Percentiles rank a stretch among this genome's conserved stretches.
These are phyloP conservation scores for Oxyura jamaicensis DNA, from an alignment of 2,113 vertebrate species.

Conservation along the genomic window DNA sequence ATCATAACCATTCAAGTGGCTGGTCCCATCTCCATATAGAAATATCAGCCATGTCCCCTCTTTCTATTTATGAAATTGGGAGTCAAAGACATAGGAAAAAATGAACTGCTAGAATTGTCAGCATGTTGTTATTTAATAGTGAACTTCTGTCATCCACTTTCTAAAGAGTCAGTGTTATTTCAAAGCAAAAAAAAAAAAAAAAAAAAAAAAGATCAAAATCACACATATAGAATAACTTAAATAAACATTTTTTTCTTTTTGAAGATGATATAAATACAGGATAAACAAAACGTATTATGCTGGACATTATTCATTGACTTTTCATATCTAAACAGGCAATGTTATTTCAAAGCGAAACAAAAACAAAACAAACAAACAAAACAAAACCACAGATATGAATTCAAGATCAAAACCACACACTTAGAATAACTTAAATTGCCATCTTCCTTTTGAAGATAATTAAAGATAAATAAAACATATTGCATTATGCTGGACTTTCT, in stretches of 20 bases:
- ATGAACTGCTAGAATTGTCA: background rate
- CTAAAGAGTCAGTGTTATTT: background rate
- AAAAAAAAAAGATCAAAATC: background rate
- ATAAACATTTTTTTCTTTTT: background rate
- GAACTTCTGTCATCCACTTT: background rate
- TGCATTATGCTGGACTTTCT: background rate
- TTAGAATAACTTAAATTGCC: background rate
- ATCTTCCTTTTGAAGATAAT: background rate
- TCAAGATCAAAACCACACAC: background rate
- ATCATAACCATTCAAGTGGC: background rate
- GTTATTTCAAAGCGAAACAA: background rate
- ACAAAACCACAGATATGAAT: background rate
- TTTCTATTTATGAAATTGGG: background rate
- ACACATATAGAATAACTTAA: constrained; percentile 4
- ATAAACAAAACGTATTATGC: background rate
- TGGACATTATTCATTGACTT: background rate
- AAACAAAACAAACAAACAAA: background rate
- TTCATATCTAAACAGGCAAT: background rate
- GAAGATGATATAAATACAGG: background rate
- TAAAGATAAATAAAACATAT: background rate
- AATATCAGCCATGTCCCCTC: background rate
- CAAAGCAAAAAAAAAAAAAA: background rate
- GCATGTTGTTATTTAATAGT: constrained; percentile 24
- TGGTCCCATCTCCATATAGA: background rate
- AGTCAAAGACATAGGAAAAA: background rate